These are phyloP conservation scores for mouse (Mus musculus) DNA, from an alignment of 2,113 vertebrate species.

Conservation along the genomic window DNA sequence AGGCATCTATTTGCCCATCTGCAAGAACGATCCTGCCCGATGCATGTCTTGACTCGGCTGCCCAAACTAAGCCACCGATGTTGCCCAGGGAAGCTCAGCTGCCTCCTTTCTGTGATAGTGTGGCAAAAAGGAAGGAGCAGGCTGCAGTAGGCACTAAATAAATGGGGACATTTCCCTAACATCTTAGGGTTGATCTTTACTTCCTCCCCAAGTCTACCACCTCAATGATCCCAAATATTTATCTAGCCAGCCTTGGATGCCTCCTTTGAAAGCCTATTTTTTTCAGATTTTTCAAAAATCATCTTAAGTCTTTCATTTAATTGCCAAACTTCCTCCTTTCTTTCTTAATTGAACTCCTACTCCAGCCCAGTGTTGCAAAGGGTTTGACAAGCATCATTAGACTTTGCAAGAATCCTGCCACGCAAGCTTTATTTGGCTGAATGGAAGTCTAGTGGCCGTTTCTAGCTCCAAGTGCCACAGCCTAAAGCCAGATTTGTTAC, in stretches of 20 bases:
- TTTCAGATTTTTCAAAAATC: not conserved
- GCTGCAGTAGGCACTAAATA: not conserved
- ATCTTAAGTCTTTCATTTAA: not conserved
- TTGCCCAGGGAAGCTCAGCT: not conserved
- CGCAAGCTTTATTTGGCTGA: not conserved
- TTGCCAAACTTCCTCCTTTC: not conserved
- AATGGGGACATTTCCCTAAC: too few relatives aligned
- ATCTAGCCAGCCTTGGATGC: not conserved
- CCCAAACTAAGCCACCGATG: too few relatives aligned
- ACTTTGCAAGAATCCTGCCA: not conserved
- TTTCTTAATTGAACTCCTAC: not conserved
- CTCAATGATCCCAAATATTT: not conserved
- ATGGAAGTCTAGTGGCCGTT: not conserved
- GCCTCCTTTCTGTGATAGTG: not conserved
- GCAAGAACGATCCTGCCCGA: fast-evolving
- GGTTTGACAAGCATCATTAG: not conserved
- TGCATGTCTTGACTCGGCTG: not conserved
- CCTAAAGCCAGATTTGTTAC: not conserved
- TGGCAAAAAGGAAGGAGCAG: not conserved
- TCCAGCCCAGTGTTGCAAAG: not conserved
- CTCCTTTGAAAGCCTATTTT: not conserved
- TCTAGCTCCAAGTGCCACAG: not conserved
- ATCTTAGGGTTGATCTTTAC: too few relatives aligned
- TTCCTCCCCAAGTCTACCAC: not conserved
- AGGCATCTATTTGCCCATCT: not conserved